phyloP scores from a whole-genome alignment of 2,888 invertebrate species.

The Cheilosia vulpina region DNA sequence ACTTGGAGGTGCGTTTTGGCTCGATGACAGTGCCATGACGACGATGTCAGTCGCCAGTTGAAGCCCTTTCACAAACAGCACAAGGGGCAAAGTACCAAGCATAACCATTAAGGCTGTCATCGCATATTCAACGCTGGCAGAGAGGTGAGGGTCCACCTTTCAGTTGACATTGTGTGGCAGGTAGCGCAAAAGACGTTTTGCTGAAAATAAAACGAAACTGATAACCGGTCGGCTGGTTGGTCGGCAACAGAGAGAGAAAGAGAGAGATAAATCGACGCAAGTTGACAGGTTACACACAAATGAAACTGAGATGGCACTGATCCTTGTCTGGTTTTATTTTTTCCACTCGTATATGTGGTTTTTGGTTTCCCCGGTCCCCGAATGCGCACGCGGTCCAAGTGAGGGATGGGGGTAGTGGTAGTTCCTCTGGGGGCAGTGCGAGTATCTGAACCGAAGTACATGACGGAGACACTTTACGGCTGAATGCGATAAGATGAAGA shows the following conservation, averaged over 20 bases:
- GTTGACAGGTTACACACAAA: slow-evolving; percentile 77
- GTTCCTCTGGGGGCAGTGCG: slow-evolving; percentile 67
- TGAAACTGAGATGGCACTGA: slow-evolving; percentile 76
- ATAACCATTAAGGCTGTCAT: slow-evolving; percentile 76
- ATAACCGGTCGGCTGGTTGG: slow-evolving; percentile 53
- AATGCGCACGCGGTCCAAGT: slow-evolving; percentile 20
- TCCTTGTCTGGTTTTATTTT: slow-evolving; percentile 51
- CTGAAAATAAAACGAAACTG: slow-evolving; percentile 56
- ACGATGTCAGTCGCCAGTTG: slow-evolving; percentile 52
- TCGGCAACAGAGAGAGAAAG: slow-evolving; percentile 52
- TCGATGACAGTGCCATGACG: slow-evolving; percentile 67
- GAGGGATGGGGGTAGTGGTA: slow-evolving; percentile 54
- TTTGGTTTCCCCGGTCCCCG: slow-evolving; percentile 62
- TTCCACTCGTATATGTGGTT: slow-evolving; percentile 44
- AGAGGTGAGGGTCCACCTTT: slow-evolving; percentile 55
- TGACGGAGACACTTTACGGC: slow-evolving; percentile 27
- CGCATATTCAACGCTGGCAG: slow-evolving; percentile 66
- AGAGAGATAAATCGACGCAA: slow-evolving; percentile 76
- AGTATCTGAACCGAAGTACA: slow-evolving; percentile 65
- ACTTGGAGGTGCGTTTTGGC: slow-evolving; percentile 42
- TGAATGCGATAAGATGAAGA: not conserved
- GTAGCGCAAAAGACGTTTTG: slow-evolving; percentile 37
- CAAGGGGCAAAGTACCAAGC: slow-evolving; percentile 59
- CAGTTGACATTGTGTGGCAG: slow-evolving; percentile 55
- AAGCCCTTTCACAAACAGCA: slow-evolving; percentile 46